Evolutionary conservation across 1,140 invertebrate genomes (phyloP), one percentile per base, ranked within the genome.

Genomic region (Panagrolaimus sp.): DNA sequence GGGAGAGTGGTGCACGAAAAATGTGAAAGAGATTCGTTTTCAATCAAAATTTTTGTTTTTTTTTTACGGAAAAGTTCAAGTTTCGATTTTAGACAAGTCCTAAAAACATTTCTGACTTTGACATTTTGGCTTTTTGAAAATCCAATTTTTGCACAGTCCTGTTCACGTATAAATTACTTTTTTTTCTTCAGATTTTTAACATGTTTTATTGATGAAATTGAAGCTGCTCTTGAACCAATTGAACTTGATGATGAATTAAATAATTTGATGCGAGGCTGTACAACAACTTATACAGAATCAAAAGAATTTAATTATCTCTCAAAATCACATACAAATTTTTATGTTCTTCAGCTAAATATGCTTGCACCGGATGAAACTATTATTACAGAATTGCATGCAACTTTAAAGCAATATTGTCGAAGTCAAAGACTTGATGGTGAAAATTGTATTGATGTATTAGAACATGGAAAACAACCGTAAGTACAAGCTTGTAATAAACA

Each of bases 291-390:
- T 27, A 27, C 27, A 20, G 9, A 57, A 20, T 57, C 20, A 5
- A 20, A 13, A 20, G 51, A 57, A 25, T 20, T n/a, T 20, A 16
- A 16, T n/a, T 57, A 57, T 27, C n/a, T 20, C 9, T 57, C 51
- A 1, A 27, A 57, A 8, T 20, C 20, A 1, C 0, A 9, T 5
- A 16, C 20, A 1, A 11, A 57, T 11, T 57, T 57, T 16, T 57
- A 57, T 27, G 51, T 25, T 23, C 20, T 57, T 27, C 51, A 57
- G n/a, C 9, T 57, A 20, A 57, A 57, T 20, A 57, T 57, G 51
- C 20, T 57, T 20, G 51, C 20, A 5, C 51, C 51, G 4, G 51
- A 57, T 57, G n/a, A 20, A 11, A 11, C 20, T 2, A 9, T 57
- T 20, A 16, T 57, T 0, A 57, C 51, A 5, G 27, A 57, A 11